A percentile compares a stretch with the other conserved stretches of the same genome.
Evolutionary conservation across 2,797 vertebrate species (phyloP).

Genomic region (Malurus splendens): DNA sequence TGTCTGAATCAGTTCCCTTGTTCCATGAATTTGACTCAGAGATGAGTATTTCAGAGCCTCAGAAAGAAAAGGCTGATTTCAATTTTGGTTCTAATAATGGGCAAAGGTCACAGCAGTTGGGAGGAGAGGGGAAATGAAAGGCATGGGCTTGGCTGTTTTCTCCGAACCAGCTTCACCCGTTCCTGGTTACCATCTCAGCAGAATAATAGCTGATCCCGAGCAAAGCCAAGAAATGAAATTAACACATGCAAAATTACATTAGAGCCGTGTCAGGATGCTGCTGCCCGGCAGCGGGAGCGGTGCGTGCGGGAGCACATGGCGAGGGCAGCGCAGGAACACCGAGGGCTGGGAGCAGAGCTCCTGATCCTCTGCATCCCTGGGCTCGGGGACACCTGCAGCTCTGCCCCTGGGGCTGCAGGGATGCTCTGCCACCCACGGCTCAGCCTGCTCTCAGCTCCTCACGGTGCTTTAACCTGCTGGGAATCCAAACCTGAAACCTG

Average conservation of each 20-base stretch:
- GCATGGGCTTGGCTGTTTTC: constrained; percentile 27
- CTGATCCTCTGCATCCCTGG: not conserved
- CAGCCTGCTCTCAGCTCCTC: not conserved
- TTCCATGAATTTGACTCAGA: constrained; percentile 57
- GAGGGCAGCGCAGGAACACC: not conserved
- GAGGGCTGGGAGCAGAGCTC: not conserved
- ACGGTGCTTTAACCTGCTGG: fast-evolving
- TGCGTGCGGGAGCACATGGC: not conserved
- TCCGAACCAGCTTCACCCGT: constrained; percentile 49
- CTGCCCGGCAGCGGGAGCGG: not conserved
- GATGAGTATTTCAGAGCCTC: constrained; percentile 23
- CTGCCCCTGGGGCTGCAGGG: not conserved
- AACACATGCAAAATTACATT: constrained; percentile 52
- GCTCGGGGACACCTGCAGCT: not conserved
- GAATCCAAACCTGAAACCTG: not conserved
- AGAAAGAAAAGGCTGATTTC: constrained; percentile 33
- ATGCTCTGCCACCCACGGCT: not conserved
- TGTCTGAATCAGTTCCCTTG: constrained; percentile 53
- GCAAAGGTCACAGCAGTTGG: constrained; percentile 31
- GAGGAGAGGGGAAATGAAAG: constrained; percentile 52
- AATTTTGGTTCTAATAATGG: constrained; percentile 45
- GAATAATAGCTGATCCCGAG: constrained; percentile 55
- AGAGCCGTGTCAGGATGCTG: not conserved
- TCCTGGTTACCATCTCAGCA: constrained; percentile 43
- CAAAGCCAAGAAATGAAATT: constrained; percentile 57